A percentile compares a stretch with the other conserved stretches of the same genome.
Evolutionary conservation across 2,888 invertebrate species (phyloP).

Genomic region (Iselma pallidipennis): DNA sequence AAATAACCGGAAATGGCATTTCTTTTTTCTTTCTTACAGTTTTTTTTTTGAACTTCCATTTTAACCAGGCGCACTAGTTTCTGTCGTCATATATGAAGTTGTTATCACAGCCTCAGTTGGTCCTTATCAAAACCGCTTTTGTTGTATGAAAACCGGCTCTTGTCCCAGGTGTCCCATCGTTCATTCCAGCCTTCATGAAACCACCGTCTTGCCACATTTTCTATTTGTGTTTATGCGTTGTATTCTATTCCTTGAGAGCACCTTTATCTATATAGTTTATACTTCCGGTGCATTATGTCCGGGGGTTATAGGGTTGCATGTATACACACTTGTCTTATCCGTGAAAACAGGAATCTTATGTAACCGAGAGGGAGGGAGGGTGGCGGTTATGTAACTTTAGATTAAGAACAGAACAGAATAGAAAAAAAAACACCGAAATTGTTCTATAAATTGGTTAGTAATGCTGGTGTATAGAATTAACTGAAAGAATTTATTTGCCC

Average conservation of each 20-base stretch:
- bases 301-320: not conserved
- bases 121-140: slow-evolving; percentile 2
- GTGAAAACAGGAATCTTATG: not conserved
- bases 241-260: slow-evolving; percentile 6
- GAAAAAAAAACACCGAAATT: too few species aligned
- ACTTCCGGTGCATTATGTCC: slow-evolving; percentile 13
- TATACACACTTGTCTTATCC: not conserved
- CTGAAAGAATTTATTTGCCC: slow-evolving; percentile 11
- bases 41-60: not conserved
- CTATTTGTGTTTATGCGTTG: slow-evolving; percentile 13
- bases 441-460: slow-evolving; percentile 4
- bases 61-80: not conserved
- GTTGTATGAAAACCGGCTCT: slow-evolving; percentile 1
- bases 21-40: not conserved
- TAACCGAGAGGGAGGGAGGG: not conserved
- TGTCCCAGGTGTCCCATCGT: slow-evolving; percentile 12
- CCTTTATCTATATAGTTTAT: slow-evolving; percentile 11
- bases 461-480: slow-evolving; percentile 5
- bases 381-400: not conserved
- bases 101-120: not conserved
- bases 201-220: slow-evolving; percentile 9
- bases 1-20: not conserved
- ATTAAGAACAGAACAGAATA: too few species aligned
- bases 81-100: not conserved
- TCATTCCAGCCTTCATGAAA: slow-evolving; percentile 8